A percentile compares a stretch with the other conserved stretches of the same genome.
These are phyloP conservation scores for Tetramorium simillimum DNA, from an alignment of 1,140 invertebrate species.

Conservation along the genomic window DNA sequence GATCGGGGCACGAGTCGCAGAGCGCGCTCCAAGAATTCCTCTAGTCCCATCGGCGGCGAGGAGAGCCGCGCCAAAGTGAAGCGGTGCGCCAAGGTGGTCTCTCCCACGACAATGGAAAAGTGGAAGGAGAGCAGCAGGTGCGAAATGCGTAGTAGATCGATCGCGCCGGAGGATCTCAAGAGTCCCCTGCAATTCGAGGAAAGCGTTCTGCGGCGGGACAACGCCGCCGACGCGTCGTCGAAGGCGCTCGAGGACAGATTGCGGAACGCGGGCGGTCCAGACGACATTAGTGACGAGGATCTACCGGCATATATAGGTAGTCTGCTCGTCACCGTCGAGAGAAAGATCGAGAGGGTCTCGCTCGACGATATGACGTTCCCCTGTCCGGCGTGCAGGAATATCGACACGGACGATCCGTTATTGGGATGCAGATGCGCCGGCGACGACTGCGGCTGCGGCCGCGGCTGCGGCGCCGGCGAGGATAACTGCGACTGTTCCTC, in stretches of 20 bases:
- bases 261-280: constrained; percentile 58
- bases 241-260: constrained; percentile 64
- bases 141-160: constrained; percentile 64
- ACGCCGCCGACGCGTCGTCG: neutral
- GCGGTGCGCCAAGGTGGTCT: constrained; percentile 70
- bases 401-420: constrained; percentile 84
- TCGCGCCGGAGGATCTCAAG: constrained; percentile 63
- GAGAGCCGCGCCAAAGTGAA: constrained; percentile 67
- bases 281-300: constrained; percentile 83
- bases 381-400: constrained; percentile 86
- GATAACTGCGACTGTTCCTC: constrained; percentile 72
- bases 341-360: constrained; percentile 89
- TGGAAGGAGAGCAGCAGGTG: constrained; percentile 73
- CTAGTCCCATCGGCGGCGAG: constrained; percentile 63
- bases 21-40: constrained; percentile 18
- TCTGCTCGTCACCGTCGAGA: constrained; percentile 88
- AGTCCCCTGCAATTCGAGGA: constrained; percentile 70
- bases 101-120: constrained; percentile 69
- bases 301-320: constrained; percentile 88
- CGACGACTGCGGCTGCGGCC: constrained; percentile 72
- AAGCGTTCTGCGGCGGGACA: constrained; percentile 2
- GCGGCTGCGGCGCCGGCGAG: constrained; percentile 74
- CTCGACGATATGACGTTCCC: constrained; percentile 89
- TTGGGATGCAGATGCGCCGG: constrained; percentile 82
- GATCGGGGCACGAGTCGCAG: constrained; percentile 34